Conservation (phyloP, 2,888 invertebrate species). For the Campaea margaritaria region DNA sequence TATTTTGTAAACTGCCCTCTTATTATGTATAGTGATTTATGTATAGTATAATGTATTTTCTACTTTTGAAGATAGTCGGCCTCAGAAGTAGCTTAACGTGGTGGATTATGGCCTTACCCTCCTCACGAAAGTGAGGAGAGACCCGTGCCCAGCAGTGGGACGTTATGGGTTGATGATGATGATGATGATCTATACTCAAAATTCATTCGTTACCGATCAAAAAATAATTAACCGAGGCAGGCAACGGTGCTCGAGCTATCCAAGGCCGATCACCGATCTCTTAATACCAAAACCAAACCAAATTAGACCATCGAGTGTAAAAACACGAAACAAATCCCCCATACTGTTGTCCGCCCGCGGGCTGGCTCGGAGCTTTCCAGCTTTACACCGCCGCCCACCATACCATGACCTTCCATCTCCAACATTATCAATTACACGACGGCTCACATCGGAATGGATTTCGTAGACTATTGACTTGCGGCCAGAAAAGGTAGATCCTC, state of each 20-base stretch:
- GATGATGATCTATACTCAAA: too few relatives aligned
- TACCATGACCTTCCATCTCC: conserved; percentile 41
- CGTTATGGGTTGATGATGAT: too few relatives aligned
- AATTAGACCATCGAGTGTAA: conserved; percentile 41
- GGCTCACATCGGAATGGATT: conserved; percentile 58
- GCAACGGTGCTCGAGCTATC: neutral
- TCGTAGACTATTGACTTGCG: conserved; percentile 49
- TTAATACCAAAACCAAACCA: conserved; percentile 35
- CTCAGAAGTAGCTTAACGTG: too few relatives aligned
- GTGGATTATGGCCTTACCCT: too few relatives aligned
- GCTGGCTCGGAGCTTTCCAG: conserved; percentile 42
- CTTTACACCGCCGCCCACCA: conserved; percentile 44
- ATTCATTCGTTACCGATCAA: too few relatives aligned
- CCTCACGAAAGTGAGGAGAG: too few relatives aligned
- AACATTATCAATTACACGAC: conserved; percentile 39
- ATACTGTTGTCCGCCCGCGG: conserved; percentile 48
- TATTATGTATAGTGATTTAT: too few relatives aligned
- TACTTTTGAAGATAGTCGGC: too few relatives aligned
- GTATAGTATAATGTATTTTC: too few relatives aligned
- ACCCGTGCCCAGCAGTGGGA: too few relatives aligned
- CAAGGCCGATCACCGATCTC: conserved; percentile 18
- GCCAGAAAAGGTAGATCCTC: conserved; percentile 53
- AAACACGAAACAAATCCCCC: conserved; percentile 26
- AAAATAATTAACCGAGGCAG: neutral
- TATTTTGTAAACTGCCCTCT: too few relatives aligned